Conservation (phyloP, 2,113 vertebrate species). For the Bombycilla garrulus region DNA sequence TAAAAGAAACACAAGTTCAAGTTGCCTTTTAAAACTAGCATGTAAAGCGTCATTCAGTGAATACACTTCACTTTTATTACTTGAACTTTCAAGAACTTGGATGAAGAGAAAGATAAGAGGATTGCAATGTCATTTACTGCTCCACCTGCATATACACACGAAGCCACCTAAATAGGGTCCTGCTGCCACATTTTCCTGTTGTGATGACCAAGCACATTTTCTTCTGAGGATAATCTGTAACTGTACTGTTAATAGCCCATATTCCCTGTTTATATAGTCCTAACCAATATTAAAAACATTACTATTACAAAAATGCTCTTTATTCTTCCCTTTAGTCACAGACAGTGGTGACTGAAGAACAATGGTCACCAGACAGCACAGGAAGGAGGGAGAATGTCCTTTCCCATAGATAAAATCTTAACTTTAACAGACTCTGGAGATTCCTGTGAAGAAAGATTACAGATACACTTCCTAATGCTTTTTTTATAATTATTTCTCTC, state of each 20-base stretch:
- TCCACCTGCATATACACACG: background rate
- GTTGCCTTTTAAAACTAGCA: background rate
- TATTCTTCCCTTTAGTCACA: background rate
- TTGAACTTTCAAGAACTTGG: background rate
- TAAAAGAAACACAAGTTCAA: background rate
- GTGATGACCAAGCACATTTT: background rate
- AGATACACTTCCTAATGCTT: background rate
- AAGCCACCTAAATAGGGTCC: background rate
- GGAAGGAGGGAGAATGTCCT: background rate
- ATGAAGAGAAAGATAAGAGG: background rate
- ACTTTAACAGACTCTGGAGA: background rate
- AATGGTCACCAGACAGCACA: background rate
- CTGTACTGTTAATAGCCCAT: background rate
- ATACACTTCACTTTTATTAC: background rate
- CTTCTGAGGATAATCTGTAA: background rate
- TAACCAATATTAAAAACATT: background rate
- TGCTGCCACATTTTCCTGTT: background rate
- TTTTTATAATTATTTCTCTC: background rate
- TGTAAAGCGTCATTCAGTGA: background rate
- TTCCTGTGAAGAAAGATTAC: background rate
- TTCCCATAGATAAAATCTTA: background rate
- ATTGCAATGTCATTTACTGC: background rate
- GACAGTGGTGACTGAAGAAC: background rate
- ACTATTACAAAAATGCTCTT: background rate
- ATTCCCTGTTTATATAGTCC: background rate